Evolutionary conservation across 2,888 invertebrate genomes (phyloP), one percentile per base, ranked within the genome.

Genomic region (Drosophila gaucha): DNA sequence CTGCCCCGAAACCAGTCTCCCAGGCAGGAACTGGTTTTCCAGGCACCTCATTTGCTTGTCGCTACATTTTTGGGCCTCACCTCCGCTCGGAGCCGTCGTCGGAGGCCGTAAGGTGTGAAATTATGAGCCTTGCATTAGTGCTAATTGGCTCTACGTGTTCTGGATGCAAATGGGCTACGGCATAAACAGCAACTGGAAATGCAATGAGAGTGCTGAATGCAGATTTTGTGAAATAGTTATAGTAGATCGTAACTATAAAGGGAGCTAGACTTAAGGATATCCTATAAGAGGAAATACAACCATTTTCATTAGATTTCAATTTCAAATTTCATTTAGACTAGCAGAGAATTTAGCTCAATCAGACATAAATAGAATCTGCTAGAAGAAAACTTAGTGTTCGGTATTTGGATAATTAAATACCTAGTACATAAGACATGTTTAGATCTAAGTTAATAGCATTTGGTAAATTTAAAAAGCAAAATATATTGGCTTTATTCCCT

Each of bases 71-170:
- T 20, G 43, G 33, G 26, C 58, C 41, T 8, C 38, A 36, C 47
- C 47, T 36, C 41, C 28, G 58, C 64, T n/a, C 31, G 38, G 24
- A n/a, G 24, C 50, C 28, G 18, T 28, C 35, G 43, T 69, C 69
- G 56, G 50, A 63, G 16, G 55, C 64, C 74, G 66, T 58, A 74
- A 80, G 86, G 84, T 80, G 83, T 74, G 66, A 86, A 80, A 83
- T 80, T 67, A 80, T 72, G 80, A 62, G 75, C 71, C 65, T 67
- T 78, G 76, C 78, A 85, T 88, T 85, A 85, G 63, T 66, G 80
- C 65, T 86, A 80, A 86, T 86, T 77, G 78, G 71, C 65, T 54
- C 47, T 26, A 51, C 56, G 63, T 74, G 64, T 51, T 46, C 12
- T 2, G 58, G 22, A 66, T 69, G 76, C 64, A 65, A 73, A 73